Conservation (phyloP, 35 echinoderm and acorn worm genomes). For the Strongylocentrotus purpuratus region DNA sequence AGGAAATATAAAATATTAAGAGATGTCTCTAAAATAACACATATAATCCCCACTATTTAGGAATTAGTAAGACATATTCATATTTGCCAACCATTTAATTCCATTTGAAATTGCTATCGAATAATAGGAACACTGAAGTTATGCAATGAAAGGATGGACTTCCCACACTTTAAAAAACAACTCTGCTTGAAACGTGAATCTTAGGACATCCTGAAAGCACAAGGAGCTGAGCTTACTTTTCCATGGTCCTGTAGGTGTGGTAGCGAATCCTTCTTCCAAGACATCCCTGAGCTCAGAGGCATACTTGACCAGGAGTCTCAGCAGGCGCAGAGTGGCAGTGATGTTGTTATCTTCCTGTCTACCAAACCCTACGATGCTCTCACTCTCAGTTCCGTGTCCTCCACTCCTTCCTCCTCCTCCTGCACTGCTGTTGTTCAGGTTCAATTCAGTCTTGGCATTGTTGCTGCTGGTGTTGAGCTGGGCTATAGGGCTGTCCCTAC, state of each 20-base stretch:
- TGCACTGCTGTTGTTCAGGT: constrained; percentile 36
- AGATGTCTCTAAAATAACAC: no score
- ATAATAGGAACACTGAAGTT: no score
- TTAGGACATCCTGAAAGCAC: neutral
- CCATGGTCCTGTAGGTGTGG: constrained; percentile 95
- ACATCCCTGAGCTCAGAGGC: constrained; percentile 90
- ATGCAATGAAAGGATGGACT: no score
- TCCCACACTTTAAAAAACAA: no score
- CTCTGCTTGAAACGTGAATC: no score
- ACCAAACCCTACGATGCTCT: constrained; percentile 1
- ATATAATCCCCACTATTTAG: no score
- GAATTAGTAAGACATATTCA: no score
- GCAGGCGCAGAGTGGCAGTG: constrained; percentile 86
- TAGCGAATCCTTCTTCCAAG: constrained; percentile 84
- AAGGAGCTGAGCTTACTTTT: constrained; percentile 68
- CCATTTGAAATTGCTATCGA: no score
- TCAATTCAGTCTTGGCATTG: constrained; percentile 59
- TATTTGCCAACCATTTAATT: no score
- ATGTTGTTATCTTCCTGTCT: constrained; percentile 96
- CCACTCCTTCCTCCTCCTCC: constrained; percentile 42
- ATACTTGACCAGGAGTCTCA: constrained; percentile 93
- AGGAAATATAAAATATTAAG: no score
- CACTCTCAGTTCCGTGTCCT: constrained; percentile 14
- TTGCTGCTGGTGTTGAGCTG: constrained; percentile 59
- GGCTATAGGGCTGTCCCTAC: neutral